These are phyloP conservation scores for Urechis unicinctus DNA, from an alignment of 2,888 invertebrate genomes.

Conservation along the genomic window DNA sequence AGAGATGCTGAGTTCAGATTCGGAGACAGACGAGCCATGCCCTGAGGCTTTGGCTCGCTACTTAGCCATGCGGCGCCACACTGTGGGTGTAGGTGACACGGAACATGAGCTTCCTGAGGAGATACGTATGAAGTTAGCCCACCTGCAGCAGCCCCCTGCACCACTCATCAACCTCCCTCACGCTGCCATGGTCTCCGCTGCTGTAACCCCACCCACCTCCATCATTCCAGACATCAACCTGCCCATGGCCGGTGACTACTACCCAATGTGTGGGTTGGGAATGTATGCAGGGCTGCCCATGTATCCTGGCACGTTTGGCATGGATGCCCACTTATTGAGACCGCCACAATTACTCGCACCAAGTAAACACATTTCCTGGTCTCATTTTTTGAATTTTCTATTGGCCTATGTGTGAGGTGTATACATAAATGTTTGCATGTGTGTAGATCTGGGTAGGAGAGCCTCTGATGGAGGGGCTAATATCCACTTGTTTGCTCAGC, in stretches of 20 bases:
- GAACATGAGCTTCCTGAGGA: background rate
- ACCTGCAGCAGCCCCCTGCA: too few relatives aligned
- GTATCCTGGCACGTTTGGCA: too few relatives aligned
- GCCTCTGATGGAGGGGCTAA: constrained; percentile 20
- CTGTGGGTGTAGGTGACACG: constrained; percentile 77
- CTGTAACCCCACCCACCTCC: too few relatives aligned
- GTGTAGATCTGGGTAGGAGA: constrained; percentile 11
- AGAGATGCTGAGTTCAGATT: constrained; percentile 16
- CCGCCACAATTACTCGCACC: background rate
- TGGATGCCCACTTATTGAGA: background rate
- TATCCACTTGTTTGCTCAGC: constrained; percentile 11
- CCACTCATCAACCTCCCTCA: background rate
- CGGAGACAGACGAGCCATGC: constrained; percentile 49
- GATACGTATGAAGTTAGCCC: background rate
- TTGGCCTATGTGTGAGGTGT: too few relatives aligned
- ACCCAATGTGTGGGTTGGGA: too few relatives aligned
- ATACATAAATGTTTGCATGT: too few relatives aligned
- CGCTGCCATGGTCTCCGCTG: background rate
- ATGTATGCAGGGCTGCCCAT: too few relatives aligned
- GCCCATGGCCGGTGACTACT: too few relatives aligned
- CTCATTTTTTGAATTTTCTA: too few relatives aligned
- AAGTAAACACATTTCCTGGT: too few relatives aligned
- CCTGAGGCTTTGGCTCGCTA: constrained; percentile 51
- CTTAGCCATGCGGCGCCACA: constrained; percentile 73
- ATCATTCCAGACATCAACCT: too few relatives aligned